phyloP scores from a whole-genome alignment of 2,797 vertebrate genomes.

The Pelodytes ibericus region DNA sequence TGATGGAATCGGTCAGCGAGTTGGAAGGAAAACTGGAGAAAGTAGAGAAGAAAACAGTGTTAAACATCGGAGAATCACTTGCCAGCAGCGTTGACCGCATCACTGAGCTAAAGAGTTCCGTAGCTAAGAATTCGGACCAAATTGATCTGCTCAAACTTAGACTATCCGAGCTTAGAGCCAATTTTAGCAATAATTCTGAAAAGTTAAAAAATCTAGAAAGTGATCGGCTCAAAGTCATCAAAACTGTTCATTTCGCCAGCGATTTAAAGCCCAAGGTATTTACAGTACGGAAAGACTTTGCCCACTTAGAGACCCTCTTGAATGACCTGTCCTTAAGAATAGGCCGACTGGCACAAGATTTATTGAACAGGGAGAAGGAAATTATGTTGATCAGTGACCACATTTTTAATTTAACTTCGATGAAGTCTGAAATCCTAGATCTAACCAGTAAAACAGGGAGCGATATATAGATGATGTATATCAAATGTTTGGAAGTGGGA shows the following conservation, averaged over 20 bases:
- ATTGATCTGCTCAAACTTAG: slow-evolving; percentile 72
- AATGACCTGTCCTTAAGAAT: slow-evolving; percentile 86
- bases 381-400: slow-evolving; percentile 79
- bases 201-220: slow-evolving; percentile 83
- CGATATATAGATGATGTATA: slow-evolving; percentile 2
- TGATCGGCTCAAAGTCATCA: slow-evolving; percentile 82
- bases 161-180: slow-evolving; percentile 70
- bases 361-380: slow-evolving; percentile 77
- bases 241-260: slow-evolving; percentile 83
- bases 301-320: slow-evolving; percentile 79
- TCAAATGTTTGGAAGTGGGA: too few relatives aligned
- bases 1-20: slow-evolving; percentile 76
- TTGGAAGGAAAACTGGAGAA: slow-evolving; percentile 79
- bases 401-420: slow-evolving; percentile 75
- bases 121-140: slow-evolving; percentile 77
- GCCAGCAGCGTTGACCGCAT: slow-evolving; percentile 85
- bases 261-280: slow-evolving; percentile 91
- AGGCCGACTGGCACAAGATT: slow-evolving; percentile 82
- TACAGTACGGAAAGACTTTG: slow-evolving; percentile 83
- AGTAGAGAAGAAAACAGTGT: slow-evolving; percentile 79
- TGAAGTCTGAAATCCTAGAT: slow-evolving; percentile 50
- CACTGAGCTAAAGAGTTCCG: slow-evolving; percentile 72
- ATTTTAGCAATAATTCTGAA: slow-evolving; percentile 72
- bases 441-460: slow-evolving; percentile 28
- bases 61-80: slow-evolving; percentile 84